phyloP scores from a whole-genome alignment of 1,140 invertebrate genomes.

The Prorops nasuta region DNA sequence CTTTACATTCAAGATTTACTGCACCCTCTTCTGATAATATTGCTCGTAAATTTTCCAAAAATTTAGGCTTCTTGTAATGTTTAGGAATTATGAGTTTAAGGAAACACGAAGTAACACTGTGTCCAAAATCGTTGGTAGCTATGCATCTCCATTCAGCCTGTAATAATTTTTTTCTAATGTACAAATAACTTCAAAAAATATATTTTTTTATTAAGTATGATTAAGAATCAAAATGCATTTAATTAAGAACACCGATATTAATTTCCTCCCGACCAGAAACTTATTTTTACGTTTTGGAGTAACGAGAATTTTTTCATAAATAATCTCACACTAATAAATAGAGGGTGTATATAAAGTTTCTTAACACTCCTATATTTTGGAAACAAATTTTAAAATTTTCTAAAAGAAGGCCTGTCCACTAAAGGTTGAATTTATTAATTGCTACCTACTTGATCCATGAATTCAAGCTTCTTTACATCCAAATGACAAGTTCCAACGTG shows the following conservation, averaged over 20 bases:
- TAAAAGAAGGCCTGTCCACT: no score
- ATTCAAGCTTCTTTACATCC: conserved; percentile 71
- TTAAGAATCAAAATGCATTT: no score
- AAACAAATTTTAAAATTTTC: no score
- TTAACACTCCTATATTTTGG: no score
- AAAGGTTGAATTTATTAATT: neutral
- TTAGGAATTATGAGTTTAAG: conserved; percentile 80
- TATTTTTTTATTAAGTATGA: no score
- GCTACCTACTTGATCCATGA: conserved; percentile 68
- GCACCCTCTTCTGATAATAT: conserved; percentile 83
- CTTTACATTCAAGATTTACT: conserved; percentile 90
- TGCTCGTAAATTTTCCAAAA: conserved; percentile 80
- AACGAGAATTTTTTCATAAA: no score
- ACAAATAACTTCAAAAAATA: neutral
- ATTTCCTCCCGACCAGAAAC: no score
- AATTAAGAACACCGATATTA: no score
- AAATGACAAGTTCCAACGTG: conserved; percentile 70
- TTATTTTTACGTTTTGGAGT: no score
- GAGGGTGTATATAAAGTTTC: no score
- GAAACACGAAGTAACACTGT: conserved; percentile 82
- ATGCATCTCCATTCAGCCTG: conserved; percentile 88
- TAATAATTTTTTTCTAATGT: conserved; percentile 9
- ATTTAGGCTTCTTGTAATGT: conserved; percentile 85
- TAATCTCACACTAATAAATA: no score
- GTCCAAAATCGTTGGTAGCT: conserved; percentile 83